Conservation (phyloP, 2,797 vertebrate species). For the Tenualosa thibaudeaui region DNA sequence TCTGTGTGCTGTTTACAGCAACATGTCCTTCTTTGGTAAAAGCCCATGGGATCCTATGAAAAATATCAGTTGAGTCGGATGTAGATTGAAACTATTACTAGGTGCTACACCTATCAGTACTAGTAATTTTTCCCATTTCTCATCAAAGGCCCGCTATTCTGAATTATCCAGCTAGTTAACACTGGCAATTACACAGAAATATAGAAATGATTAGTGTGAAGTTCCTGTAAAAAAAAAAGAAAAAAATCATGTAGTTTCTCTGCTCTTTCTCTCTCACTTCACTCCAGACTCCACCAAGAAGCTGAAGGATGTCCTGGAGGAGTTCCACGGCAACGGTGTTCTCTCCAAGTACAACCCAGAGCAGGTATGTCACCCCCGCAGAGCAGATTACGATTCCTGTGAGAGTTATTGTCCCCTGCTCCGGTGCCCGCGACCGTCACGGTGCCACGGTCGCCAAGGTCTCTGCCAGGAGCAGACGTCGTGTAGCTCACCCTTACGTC, state of each 20-base stretch:
- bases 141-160: no score
- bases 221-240: no score
- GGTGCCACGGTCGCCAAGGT: neutral
- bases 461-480: neutral
- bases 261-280: neutral
- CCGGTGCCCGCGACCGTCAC: neutral
- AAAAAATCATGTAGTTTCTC: neutral
- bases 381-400: neutral
- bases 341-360: conserved; percentile 88
- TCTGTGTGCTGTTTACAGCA: neutral
- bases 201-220: no score
- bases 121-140: neutral
- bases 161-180: no score
- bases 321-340: conserved; percentile 85
- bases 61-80: neutral
- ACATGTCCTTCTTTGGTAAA: neutral
- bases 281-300: conserved; percentile 88
- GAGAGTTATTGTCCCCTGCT: neutral
- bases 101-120: neutral
- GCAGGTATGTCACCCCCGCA: conserved; percentile 75
- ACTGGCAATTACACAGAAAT: no score
- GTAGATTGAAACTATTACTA: no score
- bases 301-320: conserved; percentile 90
- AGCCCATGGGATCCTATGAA: neutral
- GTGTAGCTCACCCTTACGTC: neutral